Percentiles rank a stretch among this genome's conserved stretches.
Conservation (phyloP, 1,140 invertebrate genomes). For the Archegozetes longisetosus region DNA sequence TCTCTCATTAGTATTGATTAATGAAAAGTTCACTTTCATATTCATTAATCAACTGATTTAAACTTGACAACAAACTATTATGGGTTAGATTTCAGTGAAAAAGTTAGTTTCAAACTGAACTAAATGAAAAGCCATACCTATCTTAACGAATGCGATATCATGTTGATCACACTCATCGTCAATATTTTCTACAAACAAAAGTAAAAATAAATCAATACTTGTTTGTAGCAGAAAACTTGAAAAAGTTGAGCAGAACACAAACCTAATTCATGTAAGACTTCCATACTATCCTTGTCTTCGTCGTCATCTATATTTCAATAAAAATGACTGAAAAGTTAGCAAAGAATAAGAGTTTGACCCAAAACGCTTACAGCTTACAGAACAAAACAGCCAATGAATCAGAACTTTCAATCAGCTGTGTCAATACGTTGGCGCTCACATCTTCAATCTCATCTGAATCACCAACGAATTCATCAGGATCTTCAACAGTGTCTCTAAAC, state of each 20-base stretch:
- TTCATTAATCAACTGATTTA: too few species aligned
- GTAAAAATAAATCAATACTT: not conserved
- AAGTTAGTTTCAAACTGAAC: too few species aligned
- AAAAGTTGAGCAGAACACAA: not conserved
- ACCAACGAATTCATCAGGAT: slow-evolving; percentile 40
- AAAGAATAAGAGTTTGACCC: not conserved
- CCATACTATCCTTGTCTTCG: slow-evolving; percentile 54
- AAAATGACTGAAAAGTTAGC: not conserved
- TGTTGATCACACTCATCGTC: slow-evolving; percentile 80
- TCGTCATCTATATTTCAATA: slow-evolving; percentile 23
- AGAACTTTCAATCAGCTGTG: slow-evolving; percentile 70
- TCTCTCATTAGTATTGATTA: too few species aligned
- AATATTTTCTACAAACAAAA: slow-evolving; percentile 50
- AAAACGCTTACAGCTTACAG: slow-evolving; percentile 21
- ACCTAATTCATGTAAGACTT: slow-evolving; percentile 63
- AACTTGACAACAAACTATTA: too few species aligned
- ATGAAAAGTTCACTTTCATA: too few species aligned
- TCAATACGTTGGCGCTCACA: slow-evolving; percentile 45
- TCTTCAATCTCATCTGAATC: slow-evolving; percentile 78
- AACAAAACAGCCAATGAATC: slow-evolving; percentile 42
- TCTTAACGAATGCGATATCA: slow-evolving; percentile 33
- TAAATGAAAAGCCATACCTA: too few species aligned
- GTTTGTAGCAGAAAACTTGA: not conserved
- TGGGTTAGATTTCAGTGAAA: too few species aligned
- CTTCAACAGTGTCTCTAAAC: slow-evolving; percentile 21